A percentile compares a stretch with the other conserved stretches of the same genome.
These are phyloP conservation scores for Eonycteris spelaea DNA, from an alignment of 2,113 vertebrate species.

Conservation along the genomic window DNA sequence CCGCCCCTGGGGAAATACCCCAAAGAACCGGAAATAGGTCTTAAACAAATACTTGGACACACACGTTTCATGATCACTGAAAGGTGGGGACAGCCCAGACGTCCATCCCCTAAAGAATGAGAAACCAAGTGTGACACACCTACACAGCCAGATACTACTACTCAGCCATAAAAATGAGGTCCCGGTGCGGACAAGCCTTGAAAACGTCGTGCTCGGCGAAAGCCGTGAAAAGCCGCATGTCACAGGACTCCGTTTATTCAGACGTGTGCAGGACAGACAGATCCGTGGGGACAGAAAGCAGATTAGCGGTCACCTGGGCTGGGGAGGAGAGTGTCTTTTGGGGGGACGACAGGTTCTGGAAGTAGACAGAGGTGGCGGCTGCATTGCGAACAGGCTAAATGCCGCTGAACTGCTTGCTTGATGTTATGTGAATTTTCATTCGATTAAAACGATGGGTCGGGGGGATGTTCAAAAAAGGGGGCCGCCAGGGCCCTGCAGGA, in stretches of 20 bases:
- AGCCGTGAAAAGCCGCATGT: background rate
- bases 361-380: no score
- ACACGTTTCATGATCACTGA: background rate
- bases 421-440: no score
- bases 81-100: background rate
- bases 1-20: background rate
- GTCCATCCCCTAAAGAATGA: rapidly evolving
- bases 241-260: rapidly evolving
- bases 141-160: no score
- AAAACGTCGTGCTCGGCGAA: rapidly evolving
- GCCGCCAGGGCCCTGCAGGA: background rate
- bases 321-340: background rate
- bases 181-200: no score
- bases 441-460: no score
- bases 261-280: background rate
- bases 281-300: background rate
- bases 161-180: background rate
- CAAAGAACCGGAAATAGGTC: background rate
- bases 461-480: background rate
- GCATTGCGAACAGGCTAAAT: rapidly evolving
- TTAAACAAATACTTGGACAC: background rate
- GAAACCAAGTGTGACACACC: rapidly evolving
- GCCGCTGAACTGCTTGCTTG: background rate
- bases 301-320: background rate
- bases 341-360: background rate